These are phyloP conservation scores for Diabrotica undecimpunctata DNA, from an alignment of 1,140 invertebrate species.

Conservation along the genomic window DNA sequence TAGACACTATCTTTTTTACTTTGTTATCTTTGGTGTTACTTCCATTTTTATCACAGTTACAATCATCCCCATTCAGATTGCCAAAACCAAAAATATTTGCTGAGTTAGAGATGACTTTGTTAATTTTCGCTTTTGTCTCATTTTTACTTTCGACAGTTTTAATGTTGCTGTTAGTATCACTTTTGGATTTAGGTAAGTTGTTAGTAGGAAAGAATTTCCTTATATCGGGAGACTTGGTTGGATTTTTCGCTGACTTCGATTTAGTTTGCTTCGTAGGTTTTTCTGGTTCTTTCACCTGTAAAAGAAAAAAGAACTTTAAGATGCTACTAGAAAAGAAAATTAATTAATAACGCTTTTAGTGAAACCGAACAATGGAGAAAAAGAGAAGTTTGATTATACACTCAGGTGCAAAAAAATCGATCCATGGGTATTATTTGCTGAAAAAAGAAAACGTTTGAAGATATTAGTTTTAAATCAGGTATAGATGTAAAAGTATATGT, in stretches of 20 bases:
- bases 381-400: too few species aligned
- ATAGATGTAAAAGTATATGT: too few species aligned
- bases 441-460: too few species aligned
- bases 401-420: too few species aligned
- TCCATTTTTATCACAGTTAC: too few species aligned
- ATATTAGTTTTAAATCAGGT: too few species aligned
- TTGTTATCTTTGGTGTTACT: too few species aligned
- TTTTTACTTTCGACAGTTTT: conserved; percentile 31
- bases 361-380: too few species aligned
- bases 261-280: conserved; percentile 39
- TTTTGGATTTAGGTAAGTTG: conserved; percentile 11
- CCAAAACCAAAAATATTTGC: conserved; percentile 35
- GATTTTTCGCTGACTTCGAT: conserved; percentile 24
- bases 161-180: conserved; percentile 27
- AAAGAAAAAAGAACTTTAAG: conserved; percentile 49
- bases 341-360: too few species aligned
- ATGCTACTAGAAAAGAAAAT: too few species aligned
- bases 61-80: conserved; percentile 17
- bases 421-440: too few species aligned
- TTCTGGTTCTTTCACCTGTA: conserved; percentile 68
- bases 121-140: conserved; percentile 18
- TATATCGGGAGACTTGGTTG: conserved; percentile 30
- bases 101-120: conserved; percentile 30
- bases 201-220: conserved; percentile 31
- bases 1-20: too few species aligned